Percentiles rank a stretch among this genome's conserved stretches.
These are phyloP conservation scores for Rhea pennata DNA, from an alignment of 2,113 vertebrate species.

Conservation along the genomic window DNA sequence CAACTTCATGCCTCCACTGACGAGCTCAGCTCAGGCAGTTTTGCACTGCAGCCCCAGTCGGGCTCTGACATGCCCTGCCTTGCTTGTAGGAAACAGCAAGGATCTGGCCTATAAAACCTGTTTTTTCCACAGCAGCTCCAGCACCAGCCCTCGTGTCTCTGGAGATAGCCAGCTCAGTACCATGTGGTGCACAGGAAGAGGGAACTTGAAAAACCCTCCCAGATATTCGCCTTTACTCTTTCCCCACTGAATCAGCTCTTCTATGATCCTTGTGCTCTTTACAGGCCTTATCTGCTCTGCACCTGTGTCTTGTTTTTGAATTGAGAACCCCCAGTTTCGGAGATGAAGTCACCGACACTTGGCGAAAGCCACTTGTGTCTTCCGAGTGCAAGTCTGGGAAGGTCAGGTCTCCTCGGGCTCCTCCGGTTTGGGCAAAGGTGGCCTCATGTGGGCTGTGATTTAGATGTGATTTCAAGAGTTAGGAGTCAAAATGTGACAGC, in stretches of 20 bases:
- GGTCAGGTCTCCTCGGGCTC: too few species aligned
- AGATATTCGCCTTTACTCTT: not conserved
- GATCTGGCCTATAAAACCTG: too few species aligned
- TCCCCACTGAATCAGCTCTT: not conserved
- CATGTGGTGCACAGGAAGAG: too few species aligned
- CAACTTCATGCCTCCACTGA: not conserved
- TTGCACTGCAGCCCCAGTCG: fast-evolving
- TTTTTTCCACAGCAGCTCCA: not conserved
- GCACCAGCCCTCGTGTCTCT: not conserved
- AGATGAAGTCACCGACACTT: too few species aligned
- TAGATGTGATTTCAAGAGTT: not conserved
- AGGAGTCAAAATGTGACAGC: not conserved
- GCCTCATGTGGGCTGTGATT: not conserved
- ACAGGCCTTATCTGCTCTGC: too few species aligned
- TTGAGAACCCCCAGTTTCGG: not conserved
- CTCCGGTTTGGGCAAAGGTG: not conserved
- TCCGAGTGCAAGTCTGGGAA: too few species aligned
- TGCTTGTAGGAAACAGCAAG: not conserved
- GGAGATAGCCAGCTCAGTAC: not conserved
- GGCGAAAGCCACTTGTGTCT: too few species aligned
- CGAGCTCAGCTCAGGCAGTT: not conserved
- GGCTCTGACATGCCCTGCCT: fast-evolving
- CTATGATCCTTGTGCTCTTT: not conserved
- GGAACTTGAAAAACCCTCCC: not conserved
- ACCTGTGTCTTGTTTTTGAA: not conserved